These are phyloP conservation scores for Cataglyphis rosenhaueri DNA, from an alignment of 2,888 invertebrate genomes.

Conservation along the genomic window DNA sequence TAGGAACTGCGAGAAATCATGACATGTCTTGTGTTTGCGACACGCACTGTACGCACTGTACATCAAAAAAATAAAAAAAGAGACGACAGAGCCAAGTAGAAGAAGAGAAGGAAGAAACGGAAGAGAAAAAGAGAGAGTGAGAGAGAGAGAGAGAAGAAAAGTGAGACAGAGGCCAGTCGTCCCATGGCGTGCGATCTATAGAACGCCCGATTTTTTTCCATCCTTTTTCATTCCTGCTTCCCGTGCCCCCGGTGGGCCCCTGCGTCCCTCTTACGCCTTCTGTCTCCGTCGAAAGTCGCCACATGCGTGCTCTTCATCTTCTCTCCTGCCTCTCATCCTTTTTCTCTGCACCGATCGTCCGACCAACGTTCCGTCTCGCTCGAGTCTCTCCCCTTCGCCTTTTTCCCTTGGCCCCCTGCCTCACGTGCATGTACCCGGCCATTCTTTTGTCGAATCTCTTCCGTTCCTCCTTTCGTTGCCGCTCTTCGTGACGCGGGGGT, in stretches of 20 bases:
- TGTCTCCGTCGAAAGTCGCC: slow-evolving; percentile 32
- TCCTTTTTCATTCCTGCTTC: slow-evolving; percentile 75
- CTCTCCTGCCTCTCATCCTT: slow-evolving; percentile 52
- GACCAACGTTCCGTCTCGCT: slow-evolving; percentile 51
- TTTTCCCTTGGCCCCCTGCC: slow-evolving; percentile 33
- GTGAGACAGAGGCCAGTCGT: slow-evolving; percentile 62
- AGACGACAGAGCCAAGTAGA: slow-evolving; percentile 11
- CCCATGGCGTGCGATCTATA: slow-evolving; percentile 79
- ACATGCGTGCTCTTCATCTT: slow-evolving; percentile 47
- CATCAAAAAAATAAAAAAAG: slow-evolving; percentile 43
- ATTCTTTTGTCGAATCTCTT: slow-evolving; percentile 78
- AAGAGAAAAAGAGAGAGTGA: not conserved
- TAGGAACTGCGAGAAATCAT: slow-evolving; percentile 59
- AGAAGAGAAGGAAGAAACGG: slow-evolving; percentile 24
- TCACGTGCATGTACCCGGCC: slow-evolving; percentile 70
- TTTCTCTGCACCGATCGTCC: slow-evolving; percentile 60
- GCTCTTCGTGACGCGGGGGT: slow-evolving; percentile 49
- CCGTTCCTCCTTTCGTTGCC: slow-evolving; percentile 72
- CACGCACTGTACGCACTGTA: slow-evolving; percentile 70
- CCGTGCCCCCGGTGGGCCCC: slow-evolving; percentile 54
- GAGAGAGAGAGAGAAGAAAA: slow-evolving; percentile 36
- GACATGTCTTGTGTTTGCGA: slow-evolving; percentile 70
- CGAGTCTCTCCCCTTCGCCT: slow-evolving; percentile 36
- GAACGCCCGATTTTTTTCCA: slow-evolving; percentile 78
- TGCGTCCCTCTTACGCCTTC: slow-evolving; percentile 21